Percentiles rank a stretch among this genome's conserved stretches.
Evolutionary conservation across 2,113 vertebrate genomes (phyloP).

Genomic region (Fregetta grallaria): DNA sequence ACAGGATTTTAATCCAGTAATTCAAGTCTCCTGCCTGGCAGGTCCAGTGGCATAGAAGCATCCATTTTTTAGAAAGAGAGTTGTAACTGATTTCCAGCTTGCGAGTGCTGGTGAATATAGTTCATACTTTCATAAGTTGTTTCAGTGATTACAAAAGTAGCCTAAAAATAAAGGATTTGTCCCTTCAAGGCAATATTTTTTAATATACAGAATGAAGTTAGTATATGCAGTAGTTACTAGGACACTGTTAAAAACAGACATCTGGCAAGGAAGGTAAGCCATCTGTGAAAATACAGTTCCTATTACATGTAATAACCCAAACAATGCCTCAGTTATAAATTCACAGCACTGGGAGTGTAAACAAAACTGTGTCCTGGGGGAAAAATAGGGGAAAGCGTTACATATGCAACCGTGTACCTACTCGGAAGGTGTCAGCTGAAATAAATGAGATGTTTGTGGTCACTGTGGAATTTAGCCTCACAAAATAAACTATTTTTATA

Average conservation of each 20-base stretch:
- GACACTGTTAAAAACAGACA: conserved; percentile 14
- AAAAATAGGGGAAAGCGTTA: not conserved
- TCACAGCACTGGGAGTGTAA: conserved; percentile 19
- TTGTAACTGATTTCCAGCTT: not conserved
- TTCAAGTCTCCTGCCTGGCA: not conserved
- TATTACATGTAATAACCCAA: conserved; percentile 32
- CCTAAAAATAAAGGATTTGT: not conserved
- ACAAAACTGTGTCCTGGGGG: conserved; percentile 23
- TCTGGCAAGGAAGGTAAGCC: conserved; percentile 27
- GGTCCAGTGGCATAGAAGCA: not conserved
- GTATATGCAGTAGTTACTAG: not conserved
- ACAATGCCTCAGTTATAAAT: conserved; percentile 36
- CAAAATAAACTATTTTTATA: not conserved
- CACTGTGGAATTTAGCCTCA: not conserved
- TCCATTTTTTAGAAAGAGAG: not conserved
- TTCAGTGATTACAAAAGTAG: not conserved
- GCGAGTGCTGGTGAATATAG: not conserved
- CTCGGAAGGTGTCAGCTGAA: conserved; percentile 1
- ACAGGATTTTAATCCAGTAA: conserved; percentile 16
- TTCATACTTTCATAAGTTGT: not conserved
- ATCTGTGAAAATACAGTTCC: conserved; percentile 41
- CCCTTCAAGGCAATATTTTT: not conserved
- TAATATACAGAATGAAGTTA: not conserved
- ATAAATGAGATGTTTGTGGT: not conserved
- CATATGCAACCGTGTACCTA: not conserved